phyloP scores from a whole-genome alignment of 2,888 invertebrate species.

The Ethmia dodecea region DNA sequence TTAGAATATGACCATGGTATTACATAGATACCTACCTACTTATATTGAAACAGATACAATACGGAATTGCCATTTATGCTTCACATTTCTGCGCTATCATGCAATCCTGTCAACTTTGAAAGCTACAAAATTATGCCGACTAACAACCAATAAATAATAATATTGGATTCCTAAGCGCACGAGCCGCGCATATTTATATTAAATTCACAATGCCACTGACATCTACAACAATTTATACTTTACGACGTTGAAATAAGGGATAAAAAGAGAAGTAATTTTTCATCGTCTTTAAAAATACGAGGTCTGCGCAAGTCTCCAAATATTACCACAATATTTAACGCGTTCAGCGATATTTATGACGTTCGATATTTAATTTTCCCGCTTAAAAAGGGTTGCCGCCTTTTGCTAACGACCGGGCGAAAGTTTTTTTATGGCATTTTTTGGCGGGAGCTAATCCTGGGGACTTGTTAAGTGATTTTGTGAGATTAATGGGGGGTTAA shows the following conservation, averaged over 20 bases:
- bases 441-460: constrained; percentile 39
- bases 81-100: not conserved
- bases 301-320: constrained; percentile 23
- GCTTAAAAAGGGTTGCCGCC: constrained; percentile 17
- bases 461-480: constrained; percentile 56
- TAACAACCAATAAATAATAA: constrained; percentile 18
- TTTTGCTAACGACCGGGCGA: constrained; percentile 45
- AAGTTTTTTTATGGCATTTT: constrained; percentile 41
- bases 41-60: too few relatives aligned
- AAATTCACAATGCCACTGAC: constrained; percentile 6
- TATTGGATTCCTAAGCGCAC: constrained; percentile 23
- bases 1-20: too few relatives aligned
- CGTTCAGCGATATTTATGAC: constrained; percentile 36
- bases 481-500: constrained; percentile 52
- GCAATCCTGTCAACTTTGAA: constrained; percentile 1
- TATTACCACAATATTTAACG: constrained; percentile 28
- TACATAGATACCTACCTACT: too few relatives aligned
- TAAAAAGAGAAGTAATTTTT: constrained; percentile 31
- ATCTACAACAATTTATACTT: constrained; percentile 19
- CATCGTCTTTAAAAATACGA: constrained; percentile 22
- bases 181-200: constrained; percentile 19
- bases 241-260: constrained; percentile 11
- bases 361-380: constrained; percentile 34
- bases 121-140: constrained; percentile 8
- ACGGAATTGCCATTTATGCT: too few relatives aligned